Conservation (phyloP, 1,140 invertebrate genomes). For the Platyura marginata region DNA sequence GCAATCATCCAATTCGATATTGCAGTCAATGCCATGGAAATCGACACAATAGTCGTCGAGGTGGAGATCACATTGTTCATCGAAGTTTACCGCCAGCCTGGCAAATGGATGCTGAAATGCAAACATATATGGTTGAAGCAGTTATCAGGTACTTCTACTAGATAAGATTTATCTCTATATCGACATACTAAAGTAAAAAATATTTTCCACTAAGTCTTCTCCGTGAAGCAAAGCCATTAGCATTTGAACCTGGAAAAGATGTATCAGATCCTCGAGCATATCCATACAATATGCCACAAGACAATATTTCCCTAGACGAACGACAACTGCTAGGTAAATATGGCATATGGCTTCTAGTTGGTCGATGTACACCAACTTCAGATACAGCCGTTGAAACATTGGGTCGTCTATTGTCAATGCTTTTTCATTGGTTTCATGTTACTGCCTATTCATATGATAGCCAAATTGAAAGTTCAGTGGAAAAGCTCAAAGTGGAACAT, state of each 20-base stretch:
- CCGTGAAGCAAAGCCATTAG: constrained; percentile 58
- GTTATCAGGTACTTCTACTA: constrained; percentile 91
- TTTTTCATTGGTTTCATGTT: constrained; percentile 99
- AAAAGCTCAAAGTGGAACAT: constrained; percentile 84
- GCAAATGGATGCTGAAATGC: constrained; percentile 74
- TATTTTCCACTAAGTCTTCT: constrained; percentile 53
- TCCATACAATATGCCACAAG: constrained; percentile 17
- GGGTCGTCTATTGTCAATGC: constrained; percentile 79
- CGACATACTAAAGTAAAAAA: too few species aligned
- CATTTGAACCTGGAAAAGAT: constrained; percentile 35
- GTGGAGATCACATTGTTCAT: constrained; percentile 80
- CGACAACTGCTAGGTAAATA: constrained; percentile 79
- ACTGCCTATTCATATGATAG: constrained; percentile 91
- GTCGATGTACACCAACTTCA: constrained; percentile 72
- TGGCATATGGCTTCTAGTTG: constrained; percentile 92
- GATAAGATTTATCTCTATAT: too few species aligned
- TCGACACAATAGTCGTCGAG: constrained; percentile 67
- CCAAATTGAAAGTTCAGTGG: constrained; percentile 67
- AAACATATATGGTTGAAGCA: constrained; percentile 89
- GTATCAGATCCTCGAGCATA: constrained; percentile 3
- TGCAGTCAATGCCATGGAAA: constrained; percentile 81
- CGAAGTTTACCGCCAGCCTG: constrained; percentile 67
- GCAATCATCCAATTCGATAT: constrained; percentile 86
- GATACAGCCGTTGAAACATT: constrained; percentile 75
- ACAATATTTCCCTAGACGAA: constrained; percentile 54